Conservation (phyloP, 2,797 vertebrate genomes). For the Chaenodraco wilsoni region DNA sequence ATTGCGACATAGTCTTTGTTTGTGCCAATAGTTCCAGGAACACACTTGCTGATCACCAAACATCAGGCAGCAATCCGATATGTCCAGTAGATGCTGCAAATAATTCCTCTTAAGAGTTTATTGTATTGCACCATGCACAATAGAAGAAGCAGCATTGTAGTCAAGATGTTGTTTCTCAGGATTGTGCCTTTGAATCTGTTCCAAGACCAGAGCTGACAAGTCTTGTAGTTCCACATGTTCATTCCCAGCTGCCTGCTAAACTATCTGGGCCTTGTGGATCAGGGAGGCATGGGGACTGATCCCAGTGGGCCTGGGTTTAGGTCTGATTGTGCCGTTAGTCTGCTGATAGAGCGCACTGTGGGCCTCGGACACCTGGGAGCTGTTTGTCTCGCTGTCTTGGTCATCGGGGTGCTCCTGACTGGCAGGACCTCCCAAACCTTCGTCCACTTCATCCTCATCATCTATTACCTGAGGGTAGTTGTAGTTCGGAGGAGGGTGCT, state of each 20-base stretch:
- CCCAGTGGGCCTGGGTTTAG: constrained; percentile 80
- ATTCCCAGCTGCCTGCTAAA: constrained; percentile 72
- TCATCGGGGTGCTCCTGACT: constrained; percentile 80
- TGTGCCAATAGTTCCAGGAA: constrained; percentile 4
- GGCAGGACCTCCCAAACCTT: constrained; percentile 76
- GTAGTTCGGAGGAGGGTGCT: constrained; percentile 58
- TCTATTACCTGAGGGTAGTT: constrained; percentile 69
- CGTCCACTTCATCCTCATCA: constrained; percentile 78
- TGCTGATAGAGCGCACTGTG: constrained; percentile 86
- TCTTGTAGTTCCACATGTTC: not conserved
- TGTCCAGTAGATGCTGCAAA: constrained; percentile 7
- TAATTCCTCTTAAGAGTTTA: not conserved
- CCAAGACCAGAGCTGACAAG: not conserved
- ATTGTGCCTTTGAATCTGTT: not conserved
- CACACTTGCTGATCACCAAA: not conserved
- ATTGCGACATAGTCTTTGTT: constrained; percentile 14
- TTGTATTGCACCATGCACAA: constrained; percentile 26
- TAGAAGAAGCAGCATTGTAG: constrained; percentile 14
- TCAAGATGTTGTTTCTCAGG: not conserved
- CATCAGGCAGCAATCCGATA: not conserved
- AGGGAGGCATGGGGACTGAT: constrained; percentile 73
- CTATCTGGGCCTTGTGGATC: constrained; percentile 89
- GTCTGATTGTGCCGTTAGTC: constrained; percentile 86
- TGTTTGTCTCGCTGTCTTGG: constrained; percentile 81
- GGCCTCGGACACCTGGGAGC: constrained; percentile 88